phyloP scores from a whole-genome alignment of 1,140 invertebrate species.

The Schlechtendalia chinensis region DNA sequence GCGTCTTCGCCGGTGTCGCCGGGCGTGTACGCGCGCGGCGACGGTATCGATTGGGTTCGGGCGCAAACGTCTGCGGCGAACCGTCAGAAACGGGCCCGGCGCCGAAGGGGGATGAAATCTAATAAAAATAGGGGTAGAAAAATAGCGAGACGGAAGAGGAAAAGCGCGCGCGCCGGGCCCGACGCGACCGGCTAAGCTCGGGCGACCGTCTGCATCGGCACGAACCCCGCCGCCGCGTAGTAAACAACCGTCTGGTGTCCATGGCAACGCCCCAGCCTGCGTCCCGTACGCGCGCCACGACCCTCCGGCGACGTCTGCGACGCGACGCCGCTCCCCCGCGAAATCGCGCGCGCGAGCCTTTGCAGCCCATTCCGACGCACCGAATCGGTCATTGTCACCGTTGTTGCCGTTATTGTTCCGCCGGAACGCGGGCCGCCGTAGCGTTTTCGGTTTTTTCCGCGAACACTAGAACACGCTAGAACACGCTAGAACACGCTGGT shows the following conservation, averaged over 20 bases:
- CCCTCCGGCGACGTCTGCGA: no score
- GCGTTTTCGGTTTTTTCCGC: no score
- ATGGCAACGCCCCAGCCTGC: constrained; percentile 37
- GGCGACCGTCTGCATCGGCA: constrained; percentile 11
- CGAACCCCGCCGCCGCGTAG: neutral
- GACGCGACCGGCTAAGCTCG: constrained; percentile 26
- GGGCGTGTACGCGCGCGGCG: neutral
- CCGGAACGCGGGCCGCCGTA: no score
- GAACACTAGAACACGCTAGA: no score
- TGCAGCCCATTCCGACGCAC: no score
- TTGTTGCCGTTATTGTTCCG: no score
- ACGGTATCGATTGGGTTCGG: constrained; percentile 23
- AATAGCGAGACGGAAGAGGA: neutral
- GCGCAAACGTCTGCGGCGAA: neutral
- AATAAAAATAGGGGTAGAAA: constrained; percentile 17
- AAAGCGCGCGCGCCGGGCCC: constrained; percentile 1
- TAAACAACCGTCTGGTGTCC: constrained; percentile 47
- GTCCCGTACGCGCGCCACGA: neutral
- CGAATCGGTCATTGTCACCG: no score
- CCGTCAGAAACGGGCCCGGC: constrained; percentile 17
- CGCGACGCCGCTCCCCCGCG: constrained; percentile 5
- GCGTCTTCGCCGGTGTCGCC: no score
- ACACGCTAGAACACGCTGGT: no score
- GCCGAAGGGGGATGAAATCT: neutral
- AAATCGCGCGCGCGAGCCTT: no score